A percentile compares a stretch with the other conserved stretches of the same genome.
phyloP scores from a whole-genome alignment of 2,888 invertebrate genomes.

The Ochropacha duplaris region DNA sequence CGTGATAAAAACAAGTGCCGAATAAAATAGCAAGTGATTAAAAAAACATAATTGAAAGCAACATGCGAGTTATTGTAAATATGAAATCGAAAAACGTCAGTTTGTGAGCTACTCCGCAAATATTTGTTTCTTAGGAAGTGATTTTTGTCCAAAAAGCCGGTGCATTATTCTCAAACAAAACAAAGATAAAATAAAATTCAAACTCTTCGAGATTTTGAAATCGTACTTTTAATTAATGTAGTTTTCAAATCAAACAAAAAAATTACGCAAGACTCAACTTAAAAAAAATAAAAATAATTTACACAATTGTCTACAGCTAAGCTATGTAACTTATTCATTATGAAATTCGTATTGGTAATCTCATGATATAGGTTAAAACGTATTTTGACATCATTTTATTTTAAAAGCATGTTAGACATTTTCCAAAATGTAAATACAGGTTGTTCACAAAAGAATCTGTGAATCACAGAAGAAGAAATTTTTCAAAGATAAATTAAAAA shows the following conservation, averaged over 20 bases:
- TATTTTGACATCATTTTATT: neutral
- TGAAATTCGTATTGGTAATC: slow-evolving; percentile 47
- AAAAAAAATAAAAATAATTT: slow-evolving; percentile 9
- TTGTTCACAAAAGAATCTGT: neutral
- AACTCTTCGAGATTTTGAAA: slow-evolving; percentile 6
- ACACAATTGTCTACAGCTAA: slow-evolving; percentile 16
- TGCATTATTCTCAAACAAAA: neutral
- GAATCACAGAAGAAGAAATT: neutral
- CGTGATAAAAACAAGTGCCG: slow-evolving; percentile 25
- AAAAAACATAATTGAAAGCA: neutral
- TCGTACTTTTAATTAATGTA: neutral
- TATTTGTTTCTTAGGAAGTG: neutral
- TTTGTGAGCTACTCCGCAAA: neutral
- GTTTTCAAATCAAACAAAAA: slow-evolving; percentile 16
- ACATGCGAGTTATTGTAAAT: slow-evolving; percentile 2
- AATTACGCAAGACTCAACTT: slow-evolving; percentile 31
- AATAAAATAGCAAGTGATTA: slow-evolving; percentile 8
- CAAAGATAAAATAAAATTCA: slow-evolving; percentile 19
- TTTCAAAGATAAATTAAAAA: neutral
- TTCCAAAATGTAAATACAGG: neutral
- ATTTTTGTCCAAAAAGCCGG: neutral
- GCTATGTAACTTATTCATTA: slow-evolving; percentile 12
- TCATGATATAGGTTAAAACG: slow-evolving; percentile 26
- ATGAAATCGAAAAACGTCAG: neutral
- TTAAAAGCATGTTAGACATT: neutral